Evolutionary conservation across 2,797 vertebrate species (phyloP).

Genomic region (Hipposideros larvatus): DNA sequence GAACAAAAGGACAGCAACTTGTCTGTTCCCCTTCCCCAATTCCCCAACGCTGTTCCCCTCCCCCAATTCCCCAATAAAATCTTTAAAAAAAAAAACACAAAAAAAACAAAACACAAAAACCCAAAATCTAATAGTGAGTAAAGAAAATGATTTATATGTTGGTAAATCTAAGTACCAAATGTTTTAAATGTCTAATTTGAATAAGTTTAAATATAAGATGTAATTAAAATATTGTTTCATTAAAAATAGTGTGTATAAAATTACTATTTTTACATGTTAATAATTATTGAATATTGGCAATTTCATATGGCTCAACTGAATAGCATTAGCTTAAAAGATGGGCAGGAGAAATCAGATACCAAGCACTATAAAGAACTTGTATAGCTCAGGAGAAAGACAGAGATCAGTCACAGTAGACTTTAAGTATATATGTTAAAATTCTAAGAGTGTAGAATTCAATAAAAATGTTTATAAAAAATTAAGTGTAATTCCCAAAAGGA

Average conservation of each 20-base stretch:
- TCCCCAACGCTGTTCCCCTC: no score
- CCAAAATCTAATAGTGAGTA: not conserved
- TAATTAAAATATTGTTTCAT: not conserved
- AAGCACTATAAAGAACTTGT: not conserved
- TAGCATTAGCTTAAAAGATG: not conserved
- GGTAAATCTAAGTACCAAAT: not conserved
- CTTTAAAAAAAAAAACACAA: no score
- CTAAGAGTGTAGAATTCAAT: not conserved
- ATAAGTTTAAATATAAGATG: not conserved
- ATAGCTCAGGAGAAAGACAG: not conserved
- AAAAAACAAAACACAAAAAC: no score
- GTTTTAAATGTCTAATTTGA: not conserved
- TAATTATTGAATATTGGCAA: not conserved
- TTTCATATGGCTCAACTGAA: not conserved
- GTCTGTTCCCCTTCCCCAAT: no score
- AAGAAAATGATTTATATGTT: not conserved
- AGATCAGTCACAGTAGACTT: not conserved
- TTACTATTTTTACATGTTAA: not conserved
- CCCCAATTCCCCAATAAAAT: no score
- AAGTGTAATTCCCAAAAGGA: constrained; percentile 23
- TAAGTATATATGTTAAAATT: constrained; percentile 16
- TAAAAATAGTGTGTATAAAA: not conserved
- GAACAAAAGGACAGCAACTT: no score
- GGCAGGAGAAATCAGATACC: not conserved
- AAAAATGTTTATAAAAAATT: not conserved